Conservation (phyloP, 2,888 invertebrate genomes). For the Escarpia spicata region DNA sequence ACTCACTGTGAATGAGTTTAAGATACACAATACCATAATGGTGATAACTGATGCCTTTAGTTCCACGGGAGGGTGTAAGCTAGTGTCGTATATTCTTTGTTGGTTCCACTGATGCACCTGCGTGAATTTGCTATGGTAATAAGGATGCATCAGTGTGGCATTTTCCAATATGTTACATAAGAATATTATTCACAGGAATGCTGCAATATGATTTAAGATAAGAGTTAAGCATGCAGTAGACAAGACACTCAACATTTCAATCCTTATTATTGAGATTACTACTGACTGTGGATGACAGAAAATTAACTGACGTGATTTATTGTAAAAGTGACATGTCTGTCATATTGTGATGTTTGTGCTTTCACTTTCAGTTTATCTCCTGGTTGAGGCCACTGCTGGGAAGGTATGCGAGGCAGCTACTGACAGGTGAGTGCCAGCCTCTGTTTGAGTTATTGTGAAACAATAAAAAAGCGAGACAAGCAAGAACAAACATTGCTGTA, state of each 20-base stretch:
- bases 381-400: constrained; percentile 16
- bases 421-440: background rate
- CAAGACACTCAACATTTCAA: background rate
- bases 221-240: background rate
- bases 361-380: constrained; percentile 11
- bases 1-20: too few species aligned
- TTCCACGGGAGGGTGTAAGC: too few species aligned
- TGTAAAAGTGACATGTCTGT: background rate
- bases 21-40: too few species aligned
- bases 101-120: too few species aligned
- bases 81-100: too few species aligned
- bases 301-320: background rate
- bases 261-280: background rate
- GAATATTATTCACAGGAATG: too few species aligned
- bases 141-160: background rate
- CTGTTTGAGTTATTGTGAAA: background rate
- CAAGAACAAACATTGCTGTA: background rate
- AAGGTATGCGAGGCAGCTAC: background rate
- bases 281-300: background rate
- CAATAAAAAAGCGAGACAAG: background rate
- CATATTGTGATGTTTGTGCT: background rate
- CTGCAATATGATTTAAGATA: too few species aligned
- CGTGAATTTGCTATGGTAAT: too few species aligned
- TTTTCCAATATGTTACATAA: background rate
- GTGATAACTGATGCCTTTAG: too few species aligned